Base-by-base conservation (phyloP, 2,113 vertebrate genomes). In the Agelaius tricolor region DNA sequence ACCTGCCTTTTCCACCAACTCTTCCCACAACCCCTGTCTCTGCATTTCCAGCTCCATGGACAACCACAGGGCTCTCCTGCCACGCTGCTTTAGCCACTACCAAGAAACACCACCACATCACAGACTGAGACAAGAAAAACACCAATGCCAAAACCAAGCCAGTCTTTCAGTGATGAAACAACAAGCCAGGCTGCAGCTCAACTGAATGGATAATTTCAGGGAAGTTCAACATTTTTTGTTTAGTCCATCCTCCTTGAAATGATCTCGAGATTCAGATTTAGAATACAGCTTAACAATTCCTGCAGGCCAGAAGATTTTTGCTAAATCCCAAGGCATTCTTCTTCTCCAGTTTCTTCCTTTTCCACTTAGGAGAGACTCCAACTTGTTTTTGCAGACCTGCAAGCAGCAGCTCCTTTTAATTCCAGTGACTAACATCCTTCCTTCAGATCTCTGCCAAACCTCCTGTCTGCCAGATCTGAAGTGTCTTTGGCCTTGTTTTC, bases 391-490 rank as follows among this genome's bases (percentile, higher is more conserved):
- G 80, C 96, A 84, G 80, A 84, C 76, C 80, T 75, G 80, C 84
- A 92, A 86, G 90, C 0, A 86, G 59, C 72, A 93, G 83, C 49
- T 90, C 44, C 65, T 81, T 93, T 90, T 61, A 87, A 81, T 78
- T 30, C 76, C 73, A 93, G 57, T 67, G 57, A 94, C 92, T 92
- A 92, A 95, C 28, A 92, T 75, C 92, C 86, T 94, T 89, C 83
- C 83, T 89, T 58, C 65, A 72, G 28, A 44, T 58, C 83, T 43
- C 86, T 87, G 93, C 94, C 95, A 96, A 93, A 55, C 20, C 30
- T 76, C 4, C 0, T 39, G 74, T 87, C 85, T 91, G 75, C 90
- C 88, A 92, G 65, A 75, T 58, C 3, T 81, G 13, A 84, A 89
- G 90, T 68, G 61, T 78, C 79, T 84, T 27, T 83, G 69, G 65